Base-by-base conservation (phyloP, 2,797 vertebrate genomes). In the Eutrigla gurnardus region DNA sequence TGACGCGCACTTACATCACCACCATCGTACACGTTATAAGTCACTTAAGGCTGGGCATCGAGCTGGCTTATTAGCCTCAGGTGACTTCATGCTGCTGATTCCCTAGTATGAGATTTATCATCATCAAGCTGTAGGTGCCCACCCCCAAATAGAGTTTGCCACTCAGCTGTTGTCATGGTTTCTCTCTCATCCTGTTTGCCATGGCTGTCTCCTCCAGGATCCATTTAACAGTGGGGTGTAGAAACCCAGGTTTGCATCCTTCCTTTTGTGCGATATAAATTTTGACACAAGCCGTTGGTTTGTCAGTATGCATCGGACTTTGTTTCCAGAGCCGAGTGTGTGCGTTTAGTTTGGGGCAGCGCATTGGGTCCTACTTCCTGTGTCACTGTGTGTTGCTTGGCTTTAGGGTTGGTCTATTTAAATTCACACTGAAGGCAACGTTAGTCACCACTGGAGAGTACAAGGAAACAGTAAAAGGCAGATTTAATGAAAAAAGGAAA, bases 351-450 rank as follows among this genome's bases (percentile, higher is more conserved):
- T 65, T 62, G 11, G 72, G 64, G 71, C 66, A 72, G 79, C 12
- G n/a, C 64, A 25, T 36, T n/a, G 76, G 47, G 64, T 63, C 54
- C 89, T 73, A 39, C 75, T 83, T 65, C 49, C 54, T 43, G 85
- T 90, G 89, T 89, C 89, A 82, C 76, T 80, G 80, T 78, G 86
- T 40, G 70, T 78, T 84, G 85, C 58, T 68, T 84, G 57, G 89
- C 91, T 91, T 77, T 35, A 85, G 92, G 92, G 78, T 73, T 55
- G 40, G 83, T 91, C 90, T 91, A 91, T 93, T 93, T 91, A 91
- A 87, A 93, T 90, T 86, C 88, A 66, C 79, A 85, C 91, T 86
- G 87, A 91, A 80, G 87, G 91, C 87, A 73, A 85, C 7, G 77
- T 94, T 92, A 92, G 89, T 93, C 92, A 92, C 83, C 55, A 63